A percentile compares a stretch with the other conserved stretches of the same genome.
Conservation (phyloP, 92 coral and sea anemone species). For the Micromussa lordhowensis region DNA sequence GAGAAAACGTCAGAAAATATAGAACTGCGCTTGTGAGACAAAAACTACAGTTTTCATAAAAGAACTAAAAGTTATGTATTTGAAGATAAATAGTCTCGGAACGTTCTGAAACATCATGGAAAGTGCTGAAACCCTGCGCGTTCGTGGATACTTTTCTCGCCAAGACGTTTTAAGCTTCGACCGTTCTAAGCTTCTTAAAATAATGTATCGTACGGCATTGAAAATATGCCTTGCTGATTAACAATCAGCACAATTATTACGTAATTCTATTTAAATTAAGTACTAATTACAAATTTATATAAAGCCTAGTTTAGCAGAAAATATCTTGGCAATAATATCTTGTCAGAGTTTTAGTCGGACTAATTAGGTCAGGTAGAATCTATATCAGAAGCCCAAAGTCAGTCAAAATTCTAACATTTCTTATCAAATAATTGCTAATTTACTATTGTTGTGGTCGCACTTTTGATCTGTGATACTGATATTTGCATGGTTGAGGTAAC, state of each 20-base stretch:
- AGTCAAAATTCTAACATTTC: slow-evolving; percentile 1
- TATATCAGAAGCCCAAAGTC: too few species aligned
- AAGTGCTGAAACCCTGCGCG: neutral
- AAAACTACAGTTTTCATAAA: too few species aligned
- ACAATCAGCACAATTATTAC: neutral
- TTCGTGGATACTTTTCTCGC: neutral
- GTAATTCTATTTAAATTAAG: too few species aligned
- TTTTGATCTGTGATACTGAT: neutral
- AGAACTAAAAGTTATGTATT: too few species aligned
- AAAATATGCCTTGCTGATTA: neutral
- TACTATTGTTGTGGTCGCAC: neutral
- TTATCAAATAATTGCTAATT: neutral
- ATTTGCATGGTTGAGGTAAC: slow-evolving; percentile 9
- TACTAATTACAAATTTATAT: neutral
- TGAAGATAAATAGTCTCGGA: neutral
- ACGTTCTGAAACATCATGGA: neutral
- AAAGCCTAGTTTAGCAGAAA: neutral
- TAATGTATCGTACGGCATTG: neutral
- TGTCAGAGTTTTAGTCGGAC: neutral
- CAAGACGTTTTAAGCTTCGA: neutral
- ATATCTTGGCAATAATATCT: neutral
- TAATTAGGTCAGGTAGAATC: neutral
- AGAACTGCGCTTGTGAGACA: too few species aligned
- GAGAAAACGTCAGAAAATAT: too few species aligned
- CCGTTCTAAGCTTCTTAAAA: neutral